Conservation (phyloP, 2,888 invertebrate species). For the Zhengitettix transpicula region DNA sequence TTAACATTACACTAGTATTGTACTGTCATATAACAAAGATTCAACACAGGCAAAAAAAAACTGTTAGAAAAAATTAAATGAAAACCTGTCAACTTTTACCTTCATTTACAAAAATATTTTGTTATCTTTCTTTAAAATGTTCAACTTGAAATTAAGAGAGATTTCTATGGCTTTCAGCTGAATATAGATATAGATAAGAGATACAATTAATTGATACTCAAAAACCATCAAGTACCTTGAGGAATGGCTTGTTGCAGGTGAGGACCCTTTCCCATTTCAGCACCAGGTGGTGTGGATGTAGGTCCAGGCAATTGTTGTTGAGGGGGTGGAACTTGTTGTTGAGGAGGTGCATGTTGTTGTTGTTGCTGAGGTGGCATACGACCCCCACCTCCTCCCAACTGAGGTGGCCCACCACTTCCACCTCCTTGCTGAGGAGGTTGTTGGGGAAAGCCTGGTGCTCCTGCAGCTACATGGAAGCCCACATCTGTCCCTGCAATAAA, state of each 20-base stretch:
- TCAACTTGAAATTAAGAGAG: too few relatives aligned
- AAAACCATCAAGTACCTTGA: constrained; percentile 4
- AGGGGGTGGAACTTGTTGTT: constrained; percentile 4
- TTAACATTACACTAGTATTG: too few relatives aligned
- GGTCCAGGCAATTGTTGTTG: constrained; percentile 7
- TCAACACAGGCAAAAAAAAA: too few relatives aligned
- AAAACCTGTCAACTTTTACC: too few relatives aligned
- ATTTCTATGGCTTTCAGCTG: too few relatives aligned
- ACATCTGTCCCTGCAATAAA: constrained; percentile 11
- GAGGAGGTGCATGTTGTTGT: constrained; percentile 7
- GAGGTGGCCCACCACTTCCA: constrained; percentile 9
- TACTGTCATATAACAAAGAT: too few relatives aligned
- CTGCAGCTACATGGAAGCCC: constrained; percentile 9
- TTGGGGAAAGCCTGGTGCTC: neutral
- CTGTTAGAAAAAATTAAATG: too few relatives aligned
- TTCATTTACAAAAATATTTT: too few relatives aligned
- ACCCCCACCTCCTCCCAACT: constrained; percentile 6
- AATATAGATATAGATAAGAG: too few relatives aligned
- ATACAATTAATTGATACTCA: too few relatives aligned
- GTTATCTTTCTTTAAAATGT: too few relatives aligned
- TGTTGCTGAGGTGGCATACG: constrained; percentile 8
- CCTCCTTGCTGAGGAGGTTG: constrained; percentile 10
- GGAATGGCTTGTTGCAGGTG: constrained; percentile 10
- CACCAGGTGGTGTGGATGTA: constrained; percentile 11
- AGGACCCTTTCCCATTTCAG: constrained; percentile 12